phyloP scores from a whole-genome alignment of 2,113 vertebrate species.

The Cyphomyrus discorhynchus region DNA sequence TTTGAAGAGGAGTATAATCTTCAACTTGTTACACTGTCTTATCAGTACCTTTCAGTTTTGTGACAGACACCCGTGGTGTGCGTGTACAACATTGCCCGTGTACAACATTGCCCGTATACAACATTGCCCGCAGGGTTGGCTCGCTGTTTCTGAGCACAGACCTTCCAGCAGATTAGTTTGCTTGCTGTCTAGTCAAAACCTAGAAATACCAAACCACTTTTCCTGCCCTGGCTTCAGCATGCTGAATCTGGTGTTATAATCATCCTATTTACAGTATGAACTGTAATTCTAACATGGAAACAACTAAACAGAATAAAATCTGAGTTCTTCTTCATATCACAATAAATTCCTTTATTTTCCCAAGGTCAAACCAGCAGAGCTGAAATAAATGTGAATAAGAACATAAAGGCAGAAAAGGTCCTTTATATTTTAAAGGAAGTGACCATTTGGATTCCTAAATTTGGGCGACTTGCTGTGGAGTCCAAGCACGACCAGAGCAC shows the following conservation, averaged over 20 bases:
- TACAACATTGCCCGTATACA: no score
- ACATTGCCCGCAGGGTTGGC: neutral
- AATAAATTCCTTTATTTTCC: neutral
- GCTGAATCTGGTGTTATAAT: neutral
- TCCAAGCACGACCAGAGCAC: neutral
- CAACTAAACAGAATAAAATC: neutral
- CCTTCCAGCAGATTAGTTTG: neutral
- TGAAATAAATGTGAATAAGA: neutral
- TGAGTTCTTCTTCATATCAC: neutral
- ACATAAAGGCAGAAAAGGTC: neutral
- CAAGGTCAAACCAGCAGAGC: neutral
- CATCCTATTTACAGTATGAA: neutral
- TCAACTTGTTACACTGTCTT: neutral
- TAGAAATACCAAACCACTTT: neutral
- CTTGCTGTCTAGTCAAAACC: neutral
- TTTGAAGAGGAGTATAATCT: neutral
- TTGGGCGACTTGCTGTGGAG: neutral
- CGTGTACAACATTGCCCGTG: no score
- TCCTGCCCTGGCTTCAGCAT: neutral
- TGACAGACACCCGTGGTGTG: neutral
- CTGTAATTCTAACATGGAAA: neutral
- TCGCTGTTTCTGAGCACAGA: neutral
- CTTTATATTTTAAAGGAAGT: constrained; percentile 7
- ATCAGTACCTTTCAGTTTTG: neutral
- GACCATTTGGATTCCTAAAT: neutral